phyloP scores from a whole-genome alignment of 2,113 vertebrate species.

The Ictalurus punctatus region DNA sequence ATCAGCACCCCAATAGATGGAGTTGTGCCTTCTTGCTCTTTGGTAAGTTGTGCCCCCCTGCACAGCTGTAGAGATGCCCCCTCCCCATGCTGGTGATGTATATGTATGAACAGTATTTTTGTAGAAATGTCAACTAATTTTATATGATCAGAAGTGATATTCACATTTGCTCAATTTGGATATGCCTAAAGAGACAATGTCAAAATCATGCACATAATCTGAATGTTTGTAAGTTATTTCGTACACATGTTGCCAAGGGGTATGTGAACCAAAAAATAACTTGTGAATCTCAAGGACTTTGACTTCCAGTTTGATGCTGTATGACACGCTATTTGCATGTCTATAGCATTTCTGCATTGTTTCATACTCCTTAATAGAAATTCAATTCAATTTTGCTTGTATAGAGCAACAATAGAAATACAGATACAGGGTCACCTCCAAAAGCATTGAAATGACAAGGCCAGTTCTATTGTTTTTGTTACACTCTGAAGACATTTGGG shows the following conservation, averaged over 20 bases:
- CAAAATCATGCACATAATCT: background rate
- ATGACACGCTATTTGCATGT: background rate
- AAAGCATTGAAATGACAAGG: too few relatives aligned
- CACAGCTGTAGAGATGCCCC: background rate
- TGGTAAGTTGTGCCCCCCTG: background rate
- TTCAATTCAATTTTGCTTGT: too few relatives aligned
- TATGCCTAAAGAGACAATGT: background rate
- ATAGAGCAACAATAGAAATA: too few relatives aligned
- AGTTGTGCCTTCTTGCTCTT: background rate
- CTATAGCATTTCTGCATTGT: background rate
- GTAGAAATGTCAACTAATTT: background rate
- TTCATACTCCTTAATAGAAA: background rate
- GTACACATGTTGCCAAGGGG: too few relatives aligned
- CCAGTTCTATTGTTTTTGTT: too few relatives aligned
- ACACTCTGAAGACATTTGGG: too few relatives aligned
- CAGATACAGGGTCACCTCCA: too few relatives aligned
- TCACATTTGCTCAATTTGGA: background rate
- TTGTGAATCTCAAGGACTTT: background rate
- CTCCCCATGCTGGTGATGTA: background rate
- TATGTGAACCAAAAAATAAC: background rate
- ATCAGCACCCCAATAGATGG: background rate
- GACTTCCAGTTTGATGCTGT: background rate
- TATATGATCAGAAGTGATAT: background rate
- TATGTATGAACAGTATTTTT: background rate
- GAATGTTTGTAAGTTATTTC: background rate